A percentile compares a stretch with the other conserved stretches of the same genome.
phyloP scores from a whole-genome alignment of 2,888 invertebrate genomes.

The Oasisia sp. region DNA sequence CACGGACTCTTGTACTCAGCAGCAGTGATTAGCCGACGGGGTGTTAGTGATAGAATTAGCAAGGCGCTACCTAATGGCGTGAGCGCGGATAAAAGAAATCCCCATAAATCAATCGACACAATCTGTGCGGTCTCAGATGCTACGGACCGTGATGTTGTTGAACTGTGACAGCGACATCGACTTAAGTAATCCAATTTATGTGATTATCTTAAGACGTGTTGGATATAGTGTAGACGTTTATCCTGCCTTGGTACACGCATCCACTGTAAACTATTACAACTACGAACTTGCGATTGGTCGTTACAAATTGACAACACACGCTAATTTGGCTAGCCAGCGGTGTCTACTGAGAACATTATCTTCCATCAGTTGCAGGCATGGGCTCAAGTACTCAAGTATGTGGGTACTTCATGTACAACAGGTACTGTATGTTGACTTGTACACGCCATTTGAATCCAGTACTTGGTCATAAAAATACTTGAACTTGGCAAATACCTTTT shows the following conservation, averaged over 20 bases:
- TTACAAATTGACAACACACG: too few species aligned
- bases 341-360: too few species aligned
- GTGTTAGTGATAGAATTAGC: neutral
- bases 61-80: neutral
- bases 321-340: too few species aligned
- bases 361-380: too few species aligned
- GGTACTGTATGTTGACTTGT: too few species aligned
- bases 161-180: neutral
- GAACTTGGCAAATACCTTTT: too few species aligned
- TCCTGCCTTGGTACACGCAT: neutral
- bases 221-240: neutral
- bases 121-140: neutral
- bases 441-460: too few species aligned
- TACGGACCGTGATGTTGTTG: neutral
- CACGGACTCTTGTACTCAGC: neutral
- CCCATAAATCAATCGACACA: neutral
- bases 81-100: conserved; percentile 6
- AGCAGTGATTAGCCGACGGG: neutral
- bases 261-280: neutral
- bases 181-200: neutral
- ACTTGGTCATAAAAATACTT: too few species aligned
- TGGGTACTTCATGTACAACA: too few species aligned
- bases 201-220: neutral
- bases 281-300: neutral
- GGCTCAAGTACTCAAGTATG: too few species aligned